Base-by-base conservation (phyloP, 2,888 invertebrate genomes). In the Volucella inflata region DNA sequence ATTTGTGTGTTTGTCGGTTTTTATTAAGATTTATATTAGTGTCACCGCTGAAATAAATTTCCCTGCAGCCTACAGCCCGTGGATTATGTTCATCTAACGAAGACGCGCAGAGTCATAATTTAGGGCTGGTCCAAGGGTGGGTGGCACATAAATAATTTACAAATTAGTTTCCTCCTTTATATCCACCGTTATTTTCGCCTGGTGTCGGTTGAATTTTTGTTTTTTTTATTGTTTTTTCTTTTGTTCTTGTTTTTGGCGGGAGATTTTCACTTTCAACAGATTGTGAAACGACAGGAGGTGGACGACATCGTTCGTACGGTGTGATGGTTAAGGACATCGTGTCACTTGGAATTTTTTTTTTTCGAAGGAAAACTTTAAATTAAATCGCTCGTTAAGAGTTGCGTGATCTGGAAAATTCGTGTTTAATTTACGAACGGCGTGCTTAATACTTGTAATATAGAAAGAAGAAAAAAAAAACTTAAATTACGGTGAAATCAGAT, bases 31-130 rank as follows among this genome's bases (percentile, higher is more conserved):
- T 79, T 79, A 76, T 75, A 76, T 75, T 60, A 75, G 50, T 79
- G 79, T 84, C 84, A 71, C 75, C 70, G 75, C 36, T 79, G 79
- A 76, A 79, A 84, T 76, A 76, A 84, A 79, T 84, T 75, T 76
- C 38, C 50, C 59, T 76, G 10, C 48, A 55, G 42, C 51, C 44
- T 50, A 11, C 64, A 65, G 17, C 64, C 38, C n/a, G 21, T 14
- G 64, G 17, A 14, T 64, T 14, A 36, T 62, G 42, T 48, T 44
- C 53, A 48, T 65, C 64, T 53, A 67, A 62, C 40, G 38, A 16
- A 62, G 46, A 36, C 48, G 38, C 40, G 44, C 70, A 40, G 64
- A 48, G 53, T 50, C 65, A 67, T 79, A 76, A 75, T 79, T 78
- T 53, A 70, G 16, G 46, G 21, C 51, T 16, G n/a, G 68, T n/a